A percentile compares a stretch with the other conserved stretches of the same genome.
Conservation (phyloP, 2,888 invertebrate species). For the Plemyria rubiginata region DNA sequence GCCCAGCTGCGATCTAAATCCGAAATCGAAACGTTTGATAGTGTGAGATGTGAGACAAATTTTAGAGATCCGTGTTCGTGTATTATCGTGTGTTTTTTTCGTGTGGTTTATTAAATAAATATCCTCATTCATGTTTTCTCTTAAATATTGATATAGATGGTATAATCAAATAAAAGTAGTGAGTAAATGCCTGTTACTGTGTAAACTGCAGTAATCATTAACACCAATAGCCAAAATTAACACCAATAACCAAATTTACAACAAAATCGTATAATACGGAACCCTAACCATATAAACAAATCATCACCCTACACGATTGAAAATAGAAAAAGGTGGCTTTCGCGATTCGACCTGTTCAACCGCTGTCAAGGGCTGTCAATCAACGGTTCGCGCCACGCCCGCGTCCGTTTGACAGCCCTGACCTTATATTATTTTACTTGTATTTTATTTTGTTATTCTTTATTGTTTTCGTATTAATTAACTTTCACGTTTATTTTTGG, state of each 20-base stretch:
- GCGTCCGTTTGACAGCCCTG: constrained; percentile 44
- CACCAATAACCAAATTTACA: too few relatives aligned
- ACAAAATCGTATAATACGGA: constrained; percentile 44
- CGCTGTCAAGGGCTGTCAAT: constrained; percentile 79
- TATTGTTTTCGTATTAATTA: constrained; percentile 46
- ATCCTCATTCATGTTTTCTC: too few relatives aligned
- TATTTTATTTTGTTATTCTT: constrained; percentile 39
- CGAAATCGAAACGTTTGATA: constrained; percentile 57
- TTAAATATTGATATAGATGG: too few relatives aligned
- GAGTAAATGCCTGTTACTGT: too few relatives aligned
- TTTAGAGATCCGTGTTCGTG: constrained; percentile 22
- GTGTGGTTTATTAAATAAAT: too few relatives aligned
- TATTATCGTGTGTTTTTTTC: too few relatives aligned
- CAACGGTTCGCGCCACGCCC: constrained; percentile 50
- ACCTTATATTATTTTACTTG: constrained; percentile 40
- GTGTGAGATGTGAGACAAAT: constrained; percentile 41
- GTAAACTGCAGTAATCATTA: too few relatives aligned
- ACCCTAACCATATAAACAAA: constrained; percentile 46
- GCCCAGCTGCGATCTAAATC: constrained; percentile 64
- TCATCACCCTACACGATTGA: constrained; percentile 46
- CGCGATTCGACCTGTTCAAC: constrained; percentile 81
- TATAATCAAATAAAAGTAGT: too few relatives aligned
- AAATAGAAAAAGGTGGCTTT: constrained; percentile 61
- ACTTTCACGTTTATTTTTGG: constrained; percentile 32
- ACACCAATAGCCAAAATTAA: too few relatives aligned